phyloP scores from a whole-genome alignment of 1,140 invertebrate genomes.

The Solenopsis invicta region DNA sequence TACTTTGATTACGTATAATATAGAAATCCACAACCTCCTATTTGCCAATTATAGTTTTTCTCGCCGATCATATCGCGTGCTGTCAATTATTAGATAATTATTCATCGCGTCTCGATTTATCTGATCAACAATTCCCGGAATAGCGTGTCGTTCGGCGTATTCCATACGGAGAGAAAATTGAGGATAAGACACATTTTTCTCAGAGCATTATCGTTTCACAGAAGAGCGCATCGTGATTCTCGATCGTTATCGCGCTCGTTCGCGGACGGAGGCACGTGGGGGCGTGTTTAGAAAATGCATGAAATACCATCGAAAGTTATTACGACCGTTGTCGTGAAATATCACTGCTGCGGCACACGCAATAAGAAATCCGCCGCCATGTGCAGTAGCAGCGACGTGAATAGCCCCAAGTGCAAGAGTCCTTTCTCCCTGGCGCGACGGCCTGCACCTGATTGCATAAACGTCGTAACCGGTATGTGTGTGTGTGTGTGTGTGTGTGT shows the following conservation, averaged over 20 bases:
- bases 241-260: conserved; percentile 1
- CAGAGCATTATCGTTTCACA: conserved; percentile 9
- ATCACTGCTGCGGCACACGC: conserved; percentile 30
- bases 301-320: conserved; percentile 50
- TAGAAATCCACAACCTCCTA: background rate
- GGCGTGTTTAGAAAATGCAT: conserved; percentile 20
- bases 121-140: conserved; percentile 4
- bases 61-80: background rate
- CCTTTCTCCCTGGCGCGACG: conserved; percentile 47
- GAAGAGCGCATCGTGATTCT: background rate
- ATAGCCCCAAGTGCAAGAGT: conserved; percentile 60
- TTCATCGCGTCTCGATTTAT: conserved; percentile 27
- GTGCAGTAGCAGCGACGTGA: conserved; percentile 60
- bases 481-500: background rate
- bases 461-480: conserved; percentile 33
- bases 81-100: conserved; percentile 4
- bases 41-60: conserved; percentile 25
- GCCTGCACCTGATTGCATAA: conserved; percentile 69
- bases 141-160: background rate
- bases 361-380: conserved; percentile 45
- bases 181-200: conserved; percentile 1
- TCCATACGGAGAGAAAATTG: background rate
- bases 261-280: background rate
- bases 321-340: conserved; percentile 56
- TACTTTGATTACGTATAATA: background rate